Percentiles rank a stretch among this genome's conserved stretches.
These are phyloP conservation scores for Drosophila tanythrix DNA, from an alignment of 2,888 invertebrate genomes.

Conservation along the genomic window DNA sequence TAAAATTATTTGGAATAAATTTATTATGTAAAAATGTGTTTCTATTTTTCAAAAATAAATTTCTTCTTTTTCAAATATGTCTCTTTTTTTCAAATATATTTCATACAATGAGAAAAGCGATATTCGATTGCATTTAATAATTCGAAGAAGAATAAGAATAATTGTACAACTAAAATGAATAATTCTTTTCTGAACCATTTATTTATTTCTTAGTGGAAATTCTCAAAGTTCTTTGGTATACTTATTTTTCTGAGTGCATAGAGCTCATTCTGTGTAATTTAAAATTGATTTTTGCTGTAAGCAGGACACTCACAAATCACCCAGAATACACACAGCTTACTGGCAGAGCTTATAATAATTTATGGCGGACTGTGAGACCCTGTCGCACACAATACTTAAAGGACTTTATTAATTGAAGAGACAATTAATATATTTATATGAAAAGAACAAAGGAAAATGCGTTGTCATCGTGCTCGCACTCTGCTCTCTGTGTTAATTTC, in stretches of 20 bases:
- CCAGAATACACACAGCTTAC: neutral
- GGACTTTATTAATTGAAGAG: conserved; percentile 48
- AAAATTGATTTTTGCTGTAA: conserved; percentile 69
- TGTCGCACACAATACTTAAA: conserved; percentile 18
- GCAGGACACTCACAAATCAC: conserved; percentile 1
- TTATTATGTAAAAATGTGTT: neutral
- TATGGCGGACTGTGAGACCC: neutral
- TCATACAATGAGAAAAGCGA: neutral
- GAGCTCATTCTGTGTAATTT: conserved; percentile 76
- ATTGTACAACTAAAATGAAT: neutral
- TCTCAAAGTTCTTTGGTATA: neutral
- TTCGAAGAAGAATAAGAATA: neutral
- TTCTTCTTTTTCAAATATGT: no score
- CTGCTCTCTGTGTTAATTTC: conserved; percentile 15
- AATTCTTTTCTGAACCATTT: neutral
- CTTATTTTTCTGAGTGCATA: conserved; percentile 33
- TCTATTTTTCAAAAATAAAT: neutral
- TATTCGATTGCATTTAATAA: neutral
- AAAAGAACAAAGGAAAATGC: conserved; percentile 34
- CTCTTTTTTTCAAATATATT: neutral
- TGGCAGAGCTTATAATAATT: conserved; percentile 9
- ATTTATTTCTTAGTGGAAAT: neutral
- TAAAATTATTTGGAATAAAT: neutral
- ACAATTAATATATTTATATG: conserved; percentile 59
- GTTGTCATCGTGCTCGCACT: conserved; percentile 26